These are phyloP conservation scores for Sebastes glaucus DNA, from an alignment of 2,797 vertebrate species.

Conservation along the genomic window DNA sequence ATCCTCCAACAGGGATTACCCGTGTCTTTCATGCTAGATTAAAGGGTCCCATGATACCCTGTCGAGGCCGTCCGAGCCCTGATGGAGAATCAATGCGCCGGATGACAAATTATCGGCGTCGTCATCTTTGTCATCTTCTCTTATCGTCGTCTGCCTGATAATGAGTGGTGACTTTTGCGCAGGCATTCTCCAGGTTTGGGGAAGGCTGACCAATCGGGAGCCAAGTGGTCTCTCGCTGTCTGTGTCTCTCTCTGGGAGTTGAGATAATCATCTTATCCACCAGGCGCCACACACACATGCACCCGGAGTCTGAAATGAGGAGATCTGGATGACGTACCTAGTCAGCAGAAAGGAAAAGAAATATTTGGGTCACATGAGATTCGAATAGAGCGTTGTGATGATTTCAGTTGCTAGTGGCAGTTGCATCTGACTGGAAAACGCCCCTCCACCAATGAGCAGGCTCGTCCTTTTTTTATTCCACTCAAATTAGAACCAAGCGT, in stretches of 20 bases:
- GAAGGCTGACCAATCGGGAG: conserved; percentile 32
- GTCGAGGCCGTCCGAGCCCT: conserved; percentile 26
- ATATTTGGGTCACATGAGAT: conserved; percentile 78
- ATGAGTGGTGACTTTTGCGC: neutral
- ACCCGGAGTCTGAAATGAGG: conserved; percentile 39
- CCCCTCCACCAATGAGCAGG: conserved; percentile 14
- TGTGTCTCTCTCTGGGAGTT: conserved; percentile 29
- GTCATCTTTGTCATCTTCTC: conserved; percentile 24
- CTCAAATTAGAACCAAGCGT: conserved; percentile 46
- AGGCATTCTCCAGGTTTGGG: conserved; percentile 8
- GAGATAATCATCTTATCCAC: conserved; percentile 57
- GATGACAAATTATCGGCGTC: conserved; percentile 45
- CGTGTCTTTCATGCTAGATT: conserved; percentile 74
- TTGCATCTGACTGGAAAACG: neutral
- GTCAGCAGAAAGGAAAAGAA: conserved; percentile 60
- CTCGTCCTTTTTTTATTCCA: conserved; percentile 16
- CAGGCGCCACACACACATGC: neutral
- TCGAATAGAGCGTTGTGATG: conserved; percentile 47
- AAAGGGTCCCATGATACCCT: conserved; percentile 68
- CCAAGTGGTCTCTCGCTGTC: conserved; percentile 16
- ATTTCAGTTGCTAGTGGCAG: conserved; percentile 37
- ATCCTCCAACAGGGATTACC: conserved; percentile 75
- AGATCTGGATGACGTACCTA: conserved; percentile 44
- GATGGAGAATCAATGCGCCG: conserved; percentile 51
- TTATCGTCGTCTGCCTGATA: conserved; percentile 11